A percentile compares a stretch with the other conserved stretches of the same genome.
Conservation (phyloP, 1,140 invertebrate genomes). For the Neodiprion pinetum region DNA sequence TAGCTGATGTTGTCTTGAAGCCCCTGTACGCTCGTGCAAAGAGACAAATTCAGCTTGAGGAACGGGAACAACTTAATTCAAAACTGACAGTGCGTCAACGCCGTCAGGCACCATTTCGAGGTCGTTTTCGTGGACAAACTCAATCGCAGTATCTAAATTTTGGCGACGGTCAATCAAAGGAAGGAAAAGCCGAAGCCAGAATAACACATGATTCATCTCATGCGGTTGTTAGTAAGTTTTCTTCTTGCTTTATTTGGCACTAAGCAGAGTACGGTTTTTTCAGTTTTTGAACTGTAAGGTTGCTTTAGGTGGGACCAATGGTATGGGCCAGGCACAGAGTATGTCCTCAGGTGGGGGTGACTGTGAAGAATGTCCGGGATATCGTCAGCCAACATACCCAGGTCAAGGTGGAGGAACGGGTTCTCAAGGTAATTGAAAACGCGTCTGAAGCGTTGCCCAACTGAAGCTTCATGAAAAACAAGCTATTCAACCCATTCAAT, state of each 20-base stretch:
- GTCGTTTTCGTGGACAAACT: constrained; percentile 72
- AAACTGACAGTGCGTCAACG: constrained; percentile 25
- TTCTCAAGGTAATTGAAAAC: not conserved
- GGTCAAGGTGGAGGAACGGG: not conserved
- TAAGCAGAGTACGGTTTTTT: not conserved
- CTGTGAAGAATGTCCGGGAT: constrained; percentile 57
- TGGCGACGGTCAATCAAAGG: constrained; percentile 60
- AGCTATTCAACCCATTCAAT: too few relatives aligned
- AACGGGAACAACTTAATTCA: constrained; percentile 33
- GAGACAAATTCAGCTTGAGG: constrained; percentile 35
- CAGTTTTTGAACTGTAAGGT: constrained; percentile 15
- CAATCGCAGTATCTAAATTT: constrained; percentile 83
- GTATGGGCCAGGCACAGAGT: constrained; percentile 85
- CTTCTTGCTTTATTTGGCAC: not conserved
- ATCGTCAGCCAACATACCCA: constrained; percentile 16
- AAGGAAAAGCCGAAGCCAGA: constrained; percentile 80
- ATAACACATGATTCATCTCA: constrained; percentile 74
- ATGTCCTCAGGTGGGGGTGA: constrained; percentile 57
- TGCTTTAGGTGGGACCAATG: constrained; percentile 70
- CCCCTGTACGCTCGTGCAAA: constrained; percentile 35
- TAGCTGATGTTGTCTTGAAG: constrained; percentile 33
- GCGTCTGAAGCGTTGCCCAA: too few relatives aligned
- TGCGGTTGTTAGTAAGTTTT: constrained; percentile 77
- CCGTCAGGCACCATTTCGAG: constrained; percentile 36
- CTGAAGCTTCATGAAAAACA: too few relatives aligned